phyloP scores from a whole-genome alignment of 2,888 invertebrate species.

The Crepidodera aurea region DNA sequence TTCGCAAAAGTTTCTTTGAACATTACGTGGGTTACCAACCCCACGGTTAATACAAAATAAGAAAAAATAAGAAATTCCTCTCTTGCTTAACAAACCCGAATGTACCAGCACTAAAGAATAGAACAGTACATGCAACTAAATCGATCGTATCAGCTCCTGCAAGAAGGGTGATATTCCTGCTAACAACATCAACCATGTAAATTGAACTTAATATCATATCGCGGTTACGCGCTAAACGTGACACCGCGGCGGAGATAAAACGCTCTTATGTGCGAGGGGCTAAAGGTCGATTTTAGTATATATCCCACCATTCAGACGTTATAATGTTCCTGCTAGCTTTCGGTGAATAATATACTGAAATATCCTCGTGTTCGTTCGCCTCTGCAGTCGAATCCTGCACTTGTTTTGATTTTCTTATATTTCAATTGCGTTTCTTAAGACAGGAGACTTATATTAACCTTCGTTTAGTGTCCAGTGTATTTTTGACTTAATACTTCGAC shows the following conservation, averaged over 20 bases:
- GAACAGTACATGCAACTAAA: neutral
- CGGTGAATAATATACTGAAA: slow-evolving; percentile 27
- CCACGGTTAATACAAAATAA: slow-evolving; percentile 6
- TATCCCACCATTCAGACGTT: neutral
- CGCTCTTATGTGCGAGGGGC: neutral
- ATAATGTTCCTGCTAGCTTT: slow-evolving; percentile 6
- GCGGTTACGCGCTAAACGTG: neutral
- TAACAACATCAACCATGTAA: neutral
- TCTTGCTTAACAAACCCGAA: neutral
- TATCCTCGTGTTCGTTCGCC: slow-evolving; percentile 36
- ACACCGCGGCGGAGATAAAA: neutral
- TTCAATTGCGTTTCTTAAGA: slow-evolving; percentile 26
- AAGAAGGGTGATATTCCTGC: slow-evolving; percentile 19
- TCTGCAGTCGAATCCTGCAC: slow-evolving; percentile 28
- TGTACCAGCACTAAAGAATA: neutral
- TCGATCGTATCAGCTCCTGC: slow-evolving; percentile 14
- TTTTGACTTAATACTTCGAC: slow-evolving; percentile 26
- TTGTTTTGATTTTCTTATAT: slow-evolving; percentile 37
- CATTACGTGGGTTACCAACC: neutral
- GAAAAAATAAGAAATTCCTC: neutral
- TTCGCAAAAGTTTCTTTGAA: neutral
- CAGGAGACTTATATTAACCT: slow-evolving; percentile 25
- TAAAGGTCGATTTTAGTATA: slow-evolving; percentile 11
- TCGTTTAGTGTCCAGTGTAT: slow-evolving; percentile 31
- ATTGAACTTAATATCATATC: neutral